Evolutionary conservation across 2,113 vertebrate species (phyloP).

Genomic region (Cariama cristata): DNA sequence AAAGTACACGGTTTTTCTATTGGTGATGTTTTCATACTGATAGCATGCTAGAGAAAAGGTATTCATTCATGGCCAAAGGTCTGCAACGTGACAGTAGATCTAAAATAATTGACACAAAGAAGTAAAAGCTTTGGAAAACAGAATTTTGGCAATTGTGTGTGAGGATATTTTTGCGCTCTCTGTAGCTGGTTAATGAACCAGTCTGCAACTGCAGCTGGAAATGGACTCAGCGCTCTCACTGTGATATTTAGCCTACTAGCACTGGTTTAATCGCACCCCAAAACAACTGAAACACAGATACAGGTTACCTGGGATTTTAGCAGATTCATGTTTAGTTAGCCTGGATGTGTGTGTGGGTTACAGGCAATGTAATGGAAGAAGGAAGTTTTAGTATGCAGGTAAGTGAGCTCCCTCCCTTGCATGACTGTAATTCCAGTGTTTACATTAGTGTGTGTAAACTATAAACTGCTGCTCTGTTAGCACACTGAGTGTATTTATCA

Average conservation of each 20-base stretch:
- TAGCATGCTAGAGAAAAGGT: background rate
- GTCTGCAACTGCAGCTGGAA: background rate
- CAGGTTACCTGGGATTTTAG: background rate
- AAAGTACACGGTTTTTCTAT: background rate
- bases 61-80: background rate
- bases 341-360: background rate
- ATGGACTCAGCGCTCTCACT: background rate
- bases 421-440: background rate
- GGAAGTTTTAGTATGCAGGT: background rate
- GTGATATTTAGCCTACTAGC: background rate
- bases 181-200: background rate
- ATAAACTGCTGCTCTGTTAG: background rate
- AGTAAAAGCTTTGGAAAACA: background rate
- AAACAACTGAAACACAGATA: background rate
- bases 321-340: background rate
- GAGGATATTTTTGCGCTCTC: background rate
- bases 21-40: background rate
- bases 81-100: background rate
- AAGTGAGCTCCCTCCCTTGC: background rate
- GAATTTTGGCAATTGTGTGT: background rate
- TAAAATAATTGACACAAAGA: background rate
- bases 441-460: background rate
- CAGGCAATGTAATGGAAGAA: background rate
- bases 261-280: background rate
- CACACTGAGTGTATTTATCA: background rate